phyloP scores from a whole-genome alignment of 1,140 invertebrate species.

The Plectus sambesii region DNA sequence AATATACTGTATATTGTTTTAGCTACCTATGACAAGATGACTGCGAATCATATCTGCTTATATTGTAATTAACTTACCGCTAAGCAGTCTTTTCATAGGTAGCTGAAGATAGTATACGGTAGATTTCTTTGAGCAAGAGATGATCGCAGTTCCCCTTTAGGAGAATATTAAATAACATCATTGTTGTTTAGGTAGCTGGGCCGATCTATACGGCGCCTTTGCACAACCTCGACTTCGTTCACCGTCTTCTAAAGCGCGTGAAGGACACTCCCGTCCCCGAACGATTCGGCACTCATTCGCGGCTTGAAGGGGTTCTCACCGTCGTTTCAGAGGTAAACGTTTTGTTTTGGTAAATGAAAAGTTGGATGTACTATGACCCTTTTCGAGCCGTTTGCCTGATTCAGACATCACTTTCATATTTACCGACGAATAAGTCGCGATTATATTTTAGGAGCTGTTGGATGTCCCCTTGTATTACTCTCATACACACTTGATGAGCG shows the following conservation, averaged over 20 bases:
- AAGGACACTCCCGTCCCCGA: constrained; percentile 46
- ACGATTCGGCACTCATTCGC: constrained; percentile 55
- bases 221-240: constrained; percentile 67
- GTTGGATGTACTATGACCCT: too few relatives aligned
- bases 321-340: constrained; percentile 48
- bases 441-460: constrained; percentile 65
- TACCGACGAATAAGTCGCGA: constrained; percentile 1
- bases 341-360: too few relatives aligned
- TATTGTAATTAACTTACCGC: too few relatives aligned
- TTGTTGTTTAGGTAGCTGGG: too few relatives aligned
- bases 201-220: constrained; percentile 81
- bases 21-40: too few relatives aligned
- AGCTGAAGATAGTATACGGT: too few relatives aligned
- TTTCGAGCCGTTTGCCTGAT: constrained; percentile 55
- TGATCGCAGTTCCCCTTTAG: too few relatives aligned
- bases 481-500: constrained; percentile 29
- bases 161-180: too few relatives aligned
- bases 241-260: constrained; percentile 48
- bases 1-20: too few relatives aligned
- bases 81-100: too few relatives aligned
- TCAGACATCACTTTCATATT: constrained; percentile 50
- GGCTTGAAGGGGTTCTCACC: constrained; percentile 57
- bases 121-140: too few relatives aligned
- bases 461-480: constrained; percentile 78
- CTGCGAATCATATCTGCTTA: too few relatives aligned